These are phyloP conservation scores for Salmo trutta DNA, from an alignment of 2,797 vertebrate genomes.

Conservation along the genomic window DNA sequence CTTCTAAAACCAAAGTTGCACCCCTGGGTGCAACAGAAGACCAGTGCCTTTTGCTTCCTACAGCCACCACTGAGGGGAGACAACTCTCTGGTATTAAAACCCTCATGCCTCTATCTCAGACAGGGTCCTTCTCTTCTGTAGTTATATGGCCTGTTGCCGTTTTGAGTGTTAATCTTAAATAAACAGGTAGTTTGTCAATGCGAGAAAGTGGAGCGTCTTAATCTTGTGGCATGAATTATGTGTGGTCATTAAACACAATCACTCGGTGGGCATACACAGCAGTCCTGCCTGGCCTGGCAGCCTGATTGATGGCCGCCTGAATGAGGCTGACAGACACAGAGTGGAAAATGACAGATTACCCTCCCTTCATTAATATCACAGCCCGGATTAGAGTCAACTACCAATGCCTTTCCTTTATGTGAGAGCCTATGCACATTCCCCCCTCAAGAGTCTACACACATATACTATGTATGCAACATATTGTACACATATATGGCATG, in stretches of 20 bases:
- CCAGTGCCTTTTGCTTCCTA: constrained; percentile 25
- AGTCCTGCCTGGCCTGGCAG: constrained; percentile 26
- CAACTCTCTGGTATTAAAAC: constrained; percentile 62
- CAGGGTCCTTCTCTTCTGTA: background rate
- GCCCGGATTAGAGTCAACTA: constrained; percentile 60
- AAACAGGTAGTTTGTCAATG: constrained; percentile 62
- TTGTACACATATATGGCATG: constrained; percentile 4
- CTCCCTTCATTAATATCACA: constrained; percentile 67
- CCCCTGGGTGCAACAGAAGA: background rate
- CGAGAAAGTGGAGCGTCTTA: constrained; percentile 55
- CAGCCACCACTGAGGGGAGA: constrained; percentile 74
- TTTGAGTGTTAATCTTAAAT: constrained; percentile 65
- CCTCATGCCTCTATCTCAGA: constrained; percentile 10
- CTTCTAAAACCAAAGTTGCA: too few species aligned
- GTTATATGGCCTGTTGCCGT: constrained; percentile 60
- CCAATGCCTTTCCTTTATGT: constrained; percentile 25
- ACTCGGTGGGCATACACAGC: constrained; percentile 43
- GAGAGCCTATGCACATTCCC: background rate
- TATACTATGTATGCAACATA: constrained; percentile 5
- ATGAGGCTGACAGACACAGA: constrained; percentile 65
- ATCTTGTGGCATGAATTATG: constrained; percentile 66
- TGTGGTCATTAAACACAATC: constrained; percentile 53
- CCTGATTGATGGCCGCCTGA: constrained; percentile 64
- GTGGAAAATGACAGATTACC: constrained; percentile 64
- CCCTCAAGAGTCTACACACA: constrained; percentile 5